These are phyloP conservation scores for Anagyrus pseudococci DNA, from an alignment of 2,888 invertebrate species.

Conservation along the genomic window DNA sequence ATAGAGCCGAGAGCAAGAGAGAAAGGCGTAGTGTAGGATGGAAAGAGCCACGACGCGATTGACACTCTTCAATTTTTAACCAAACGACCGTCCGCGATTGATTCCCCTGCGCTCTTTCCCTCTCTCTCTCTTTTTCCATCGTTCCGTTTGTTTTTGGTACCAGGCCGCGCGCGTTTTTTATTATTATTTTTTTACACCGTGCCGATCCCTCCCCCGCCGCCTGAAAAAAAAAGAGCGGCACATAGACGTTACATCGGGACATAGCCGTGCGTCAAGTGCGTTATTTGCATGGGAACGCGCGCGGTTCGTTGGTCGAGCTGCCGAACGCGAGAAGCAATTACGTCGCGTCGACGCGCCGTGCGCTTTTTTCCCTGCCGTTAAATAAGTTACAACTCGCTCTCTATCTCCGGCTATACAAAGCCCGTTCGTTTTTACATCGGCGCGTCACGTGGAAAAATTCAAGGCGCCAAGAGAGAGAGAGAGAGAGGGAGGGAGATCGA, in stretches of 20 bases:
- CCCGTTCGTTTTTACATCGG: not conserved
- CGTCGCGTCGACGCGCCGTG: not conserved
- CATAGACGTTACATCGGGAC: slow-evolving; percentile 9
- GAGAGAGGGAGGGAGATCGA: slow-evolving; percentile 19
- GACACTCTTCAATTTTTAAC: slow-evolving; percentile 38
- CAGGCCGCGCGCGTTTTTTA: too few relatives aligned
- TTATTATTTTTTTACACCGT: too few relatives aligned
- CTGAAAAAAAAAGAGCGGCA: too few relatives aligned
- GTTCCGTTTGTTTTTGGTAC: slow-evolving; percentile 20
- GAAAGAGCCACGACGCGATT: slow-evolving; percentile 21
- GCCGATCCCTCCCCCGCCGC: too few relatives aligned
- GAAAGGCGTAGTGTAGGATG: too few relatives aligned
- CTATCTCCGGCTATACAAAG: not conserved
- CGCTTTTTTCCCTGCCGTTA: slow-evolving; percentile 23
- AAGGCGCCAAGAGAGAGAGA: not conserved
- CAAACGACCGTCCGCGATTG: slow-evolving; percentile 23
- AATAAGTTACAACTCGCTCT: slow-evolving; percentile 31
- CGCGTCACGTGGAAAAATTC: not conserved
- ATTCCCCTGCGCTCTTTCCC: slow-evolving; percentile 22
- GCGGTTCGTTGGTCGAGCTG: slow-evolving; percentile 17
- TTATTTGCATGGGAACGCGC: slow-evolving; percentile 38
- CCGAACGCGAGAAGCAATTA: slow-evolving; percentile 27
- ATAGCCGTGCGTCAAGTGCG: slow-evolving; percentile 29
- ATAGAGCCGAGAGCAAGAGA: too few relatives aligned
- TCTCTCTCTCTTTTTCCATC: slow-evolving; percentile 11